A percentile compares a stretch with the other conserved stretches of the same genome.
Conservation (phyloP, 2,888 invertebrate genomes). For the Ryuthela nishihirai region DNA sequence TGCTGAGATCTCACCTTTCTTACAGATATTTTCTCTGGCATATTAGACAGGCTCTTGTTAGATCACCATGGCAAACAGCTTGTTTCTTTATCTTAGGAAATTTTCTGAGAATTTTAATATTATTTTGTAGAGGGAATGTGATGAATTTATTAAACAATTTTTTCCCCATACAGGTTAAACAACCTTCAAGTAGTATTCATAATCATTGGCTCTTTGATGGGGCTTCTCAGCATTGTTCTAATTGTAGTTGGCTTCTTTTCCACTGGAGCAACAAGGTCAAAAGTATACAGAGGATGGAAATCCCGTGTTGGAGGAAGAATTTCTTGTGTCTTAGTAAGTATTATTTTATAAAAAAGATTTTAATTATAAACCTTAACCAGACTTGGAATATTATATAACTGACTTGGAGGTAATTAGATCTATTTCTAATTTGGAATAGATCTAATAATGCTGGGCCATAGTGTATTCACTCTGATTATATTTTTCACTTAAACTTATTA, state of each 20-base stretch:
- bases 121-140: neutral
- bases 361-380: too few relatives aligned
- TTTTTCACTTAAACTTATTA: too few relatives aligned
- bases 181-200: conserved; percentile 84
- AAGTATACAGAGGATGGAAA: conserved; percentile 85
- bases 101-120: neutral
- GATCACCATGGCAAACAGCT: too few relatives aligned
- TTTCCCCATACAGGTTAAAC: conserved; percentile 63
- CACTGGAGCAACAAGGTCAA: conserved; percentile 87
- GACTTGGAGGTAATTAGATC: too few relatives aligned
- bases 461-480: too few relatives aligned
- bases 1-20: too few relatives aligned
- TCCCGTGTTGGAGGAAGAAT: conserved; percentile 86
- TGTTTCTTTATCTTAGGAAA: neutral
- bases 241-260: conserved; percentile 86
- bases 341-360: too few relatives aligned
- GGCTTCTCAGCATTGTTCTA: conserved; percentile 84
- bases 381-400: too few relatives aligned
- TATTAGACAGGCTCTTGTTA: too few relatives aligned
- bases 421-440: too few relatives aligned
- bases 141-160: neutral
- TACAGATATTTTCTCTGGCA: too few relatives aligned
- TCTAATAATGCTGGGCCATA: too few relatives aligned
- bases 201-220: conserved; percentile 84
- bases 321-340: conserved; percentile 57